Evolutionary conservation across 2,797 vertebrate species (phyloP).

Genomic region (Myotis findleyi): DNA sequence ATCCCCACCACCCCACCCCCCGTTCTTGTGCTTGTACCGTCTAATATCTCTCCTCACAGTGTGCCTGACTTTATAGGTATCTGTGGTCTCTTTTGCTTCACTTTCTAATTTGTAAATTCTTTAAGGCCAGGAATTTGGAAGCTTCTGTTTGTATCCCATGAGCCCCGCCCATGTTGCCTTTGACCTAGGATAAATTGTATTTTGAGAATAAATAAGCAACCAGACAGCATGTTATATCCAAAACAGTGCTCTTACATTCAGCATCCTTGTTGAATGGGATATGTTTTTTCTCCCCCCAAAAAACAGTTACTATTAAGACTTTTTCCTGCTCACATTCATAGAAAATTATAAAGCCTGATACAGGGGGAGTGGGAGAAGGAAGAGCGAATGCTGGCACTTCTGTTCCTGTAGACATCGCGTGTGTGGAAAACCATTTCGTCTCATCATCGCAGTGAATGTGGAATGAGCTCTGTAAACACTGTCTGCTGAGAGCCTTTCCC

Average conservation of each 20-base stretch:
- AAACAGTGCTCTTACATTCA: not conserved
- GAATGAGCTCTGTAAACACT: slow-evolving; percentile 44
- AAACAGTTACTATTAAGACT: slow-evolving; percentile 27
- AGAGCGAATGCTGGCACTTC: not conserved
- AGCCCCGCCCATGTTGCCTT: not conserved
- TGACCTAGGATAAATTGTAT: not conserved
- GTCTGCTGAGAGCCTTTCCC: slow-evolving; percentile 48
- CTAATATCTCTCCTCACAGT: not conserved
- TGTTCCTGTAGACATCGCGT: slow-evolving; percentile 18
- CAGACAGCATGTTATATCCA: not conserved
- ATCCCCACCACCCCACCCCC: too few relatives aligned
- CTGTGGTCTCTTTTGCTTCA: not conserved
- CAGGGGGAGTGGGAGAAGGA: not conserved
- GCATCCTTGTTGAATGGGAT: slow-evolving; percentile 20
- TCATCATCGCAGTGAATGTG: slow-evolving; percentile 4
- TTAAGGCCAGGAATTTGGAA: slow-evolving; percentile 11
- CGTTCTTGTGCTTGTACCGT: not conserved
- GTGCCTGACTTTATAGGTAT: not conserved
- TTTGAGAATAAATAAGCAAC: slow-evolving; percentile 3
- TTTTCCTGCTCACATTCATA: not conserved
- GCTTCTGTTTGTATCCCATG: not conserved
- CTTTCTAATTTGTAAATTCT: not conserved
- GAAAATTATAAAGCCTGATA: slow-evolving; percentile 21
- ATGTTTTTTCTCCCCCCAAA: not conserved
- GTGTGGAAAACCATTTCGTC: slow-evolving; percentile 55